Evolutionary conservation across 1,140 invertebrate genomes (phyloP), one percentile per base, ranked within the genome.

Genomic region (Hycleus cichorii): DNA sequence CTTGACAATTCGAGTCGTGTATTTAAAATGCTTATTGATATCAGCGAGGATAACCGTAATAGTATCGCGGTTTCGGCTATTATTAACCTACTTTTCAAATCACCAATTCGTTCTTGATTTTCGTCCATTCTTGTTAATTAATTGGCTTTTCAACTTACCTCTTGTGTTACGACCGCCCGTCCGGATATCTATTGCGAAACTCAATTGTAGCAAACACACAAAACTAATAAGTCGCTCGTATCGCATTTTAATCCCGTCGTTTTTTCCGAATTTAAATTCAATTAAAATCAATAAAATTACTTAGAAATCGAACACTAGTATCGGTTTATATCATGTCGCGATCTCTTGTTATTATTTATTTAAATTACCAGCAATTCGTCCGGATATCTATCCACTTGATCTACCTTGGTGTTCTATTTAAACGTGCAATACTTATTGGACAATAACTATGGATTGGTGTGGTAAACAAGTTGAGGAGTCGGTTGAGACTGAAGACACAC

Each of bases 401-500:
- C 32, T 32, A 5, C 32, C 4, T 32, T 32, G 4, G 32, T 18
- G 18, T 18, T 18, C 18, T 18, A 18, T 18, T 32, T 32, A 4
- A 7, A 32, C 7, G 32, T 4, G 32, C 4, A 32, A 32, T 32
- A 5, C 7, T 5, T 32, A 40, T 52, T 43, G 39, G 49, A 42
- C 51, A 53, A 25, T 54, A 42, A 27, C 46, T 45, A 42, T 12
- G 24, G 50, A 46, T 38, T 55, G n/a, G 32, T 32, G 51, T 53
- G 51, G 40, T 47, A 55, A 47, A 47, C 32, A 32, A 32, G 32
- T 32, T 7, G 32, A 49, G 53, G 42, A 61, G 63, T 57, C 65
- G 63, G 63, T 66, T 62, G 59, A 59, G 64, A 71, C 69, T 71
- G 64, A 70, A 61, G 68, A 64, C 61, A 61, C 10, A 9, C 10